Conservation (phyloP, 1,140 invertebrate species). For the Rhagoletis zephyria region DNA sequence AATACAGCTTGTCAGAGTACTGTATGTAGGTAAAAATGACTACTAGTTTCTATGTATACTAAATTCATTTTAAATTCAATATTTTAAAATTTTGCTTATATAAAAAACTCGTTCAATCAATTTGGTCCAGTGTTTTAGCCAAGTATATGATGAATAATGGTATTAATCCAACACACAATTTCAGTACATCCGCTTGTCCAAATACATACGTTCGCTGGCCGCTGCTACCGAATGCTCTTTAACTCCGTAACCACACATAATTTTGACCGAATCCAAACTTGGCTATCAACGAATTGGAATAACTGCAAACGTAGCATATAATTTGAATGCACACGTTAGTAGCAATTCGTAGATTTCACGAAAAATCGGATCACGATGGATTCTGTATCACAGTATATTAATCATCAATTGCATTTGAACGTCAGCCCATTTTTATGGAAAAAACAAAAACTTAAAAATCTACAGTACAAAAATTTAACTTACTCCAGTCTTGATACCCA, state of each 20-base stretch:
- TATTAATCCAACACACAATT: constrained; percentile 85
- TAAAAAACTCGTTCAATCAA: constrained; percentile 75
- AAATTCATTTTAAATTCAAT: constrained; percentile 25
- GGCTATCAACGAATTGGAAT: too few relatives aligned
- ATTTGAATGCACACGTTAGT: too few relatives aligned
- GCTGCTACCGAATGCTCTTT: constrained; percentile 87
- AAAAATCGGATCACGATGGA: too few relatives aligned
- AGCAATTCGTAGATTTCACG: too few relatives aligned
- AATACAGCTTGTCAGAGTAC: too few relatives aligned
- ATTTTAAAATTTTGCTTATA: constrained; percentile 22
- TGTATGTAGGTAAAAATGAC: too few relatives aligned
- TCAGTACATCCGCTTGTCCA: constrained; percentile 93
- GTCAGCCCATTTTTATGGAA: too few relatives aligned
- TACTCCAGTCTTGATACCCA: constrained; percentile 91
- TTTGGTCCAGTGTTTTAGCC: constrained; percentile 89
- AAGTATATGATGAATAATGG: constrained; percentile 92
- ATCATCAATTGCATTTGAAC: constrained; percentile 12
- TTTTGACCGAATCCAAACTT: constrained; percentile 88
- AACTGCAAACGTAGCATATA: too few relatives aligned
- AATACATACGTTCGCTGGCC: constrained; percentile 83
- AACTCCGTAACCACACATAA: constrained; percentile 92
- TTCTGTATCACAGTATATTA: neutral
- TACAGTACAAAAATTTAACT: constrained; percentile 39
- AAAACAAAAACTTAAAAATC: neutral
- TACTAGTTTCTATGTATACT: neutral